Evolutionary conservation across 2,797 vertebrate genomes (phyloP), one percentile per base, ranked within the genome.

Genomic region (Paramormyrops hopkinsi): DNA sequence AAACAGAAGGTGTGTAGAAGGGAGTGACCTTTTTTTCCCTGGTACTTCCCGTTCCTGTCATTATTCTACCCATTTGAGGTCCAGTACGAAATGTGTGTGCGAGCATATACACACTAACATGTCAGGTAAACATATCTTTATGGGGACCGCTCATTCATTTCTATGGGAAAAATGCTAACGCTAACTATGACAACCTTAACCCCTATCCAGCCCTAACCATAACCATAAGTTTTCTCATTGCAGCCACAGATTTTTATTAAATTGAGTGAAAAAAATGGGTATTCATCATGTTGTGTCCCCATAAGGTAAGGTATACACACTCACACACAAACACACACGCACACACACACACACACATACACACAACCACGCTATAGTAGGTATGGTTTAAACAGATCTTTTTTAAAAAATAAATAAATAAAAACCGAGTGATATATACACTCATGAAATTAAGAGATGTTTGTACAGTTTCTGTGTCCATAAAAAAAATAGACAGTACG

Each of bases 21-120:
- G 96, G 94, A 94, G 94, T 96, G 96, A 96, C 96, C 96, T 97
- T 96, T 96, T 97, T 96, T 73, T 73, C 29, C 96, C 96, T 96
- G 96, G 96, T 97, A 96, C 96, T 94, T 94, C 95, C 95, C 95
- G 96, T 95, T 96, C 94, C 95, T 96, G 94, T 96, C 96, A 96
- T 96, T 96, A 96, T 97, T 96, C 95, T 95, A 50, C 65, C 37
- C 96, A 95, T 97, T 95, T 95, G 95, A 96, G 96, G 95, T 95
- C 94, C 95, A 92, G 93, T 93, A 62, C 92, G 93, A 96, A 96
- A 95, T 95, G 93, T 95, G 46, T 41, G 94, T 62, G 44, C 41
- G 33, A 62, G 14, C 87, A 33, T 76, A 12, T 2, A 12, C 54
- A 6, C n/a, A 11, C 12, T 4, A 29, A 59, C 76, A 25, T 48